Evolutionary conservation across 2,113 vertebrate species (phyloP).

Genomic region (Stigmatopora nigra): DNA sequence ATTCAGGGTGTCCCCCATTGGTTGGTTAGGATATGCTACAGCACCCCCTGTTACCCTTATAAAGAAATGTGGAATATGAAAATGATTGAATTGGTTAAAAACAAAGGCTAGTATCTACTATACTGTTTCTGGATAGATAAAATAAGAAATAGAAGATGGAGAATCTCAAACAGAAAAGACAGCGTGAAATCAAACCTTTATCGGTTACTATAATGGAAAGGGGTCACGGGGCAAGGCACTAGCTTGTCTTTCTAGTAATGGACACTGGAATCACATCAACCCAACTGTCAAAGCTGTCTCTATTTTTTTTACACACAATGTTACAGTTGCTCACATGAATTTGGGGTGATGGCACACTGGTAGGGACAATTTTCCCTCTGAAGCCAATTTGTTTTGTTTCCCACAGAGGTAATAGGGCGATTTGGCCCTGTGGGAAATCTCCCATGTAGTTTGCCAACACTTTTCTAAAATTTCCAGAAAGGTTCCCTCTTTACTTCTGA

Average conservation of each 20-base stretch:
- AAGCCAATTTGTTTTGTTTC: not conserved
- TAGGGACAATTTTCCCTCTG: not conserved
- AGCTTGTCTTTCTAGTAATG: not conserved
- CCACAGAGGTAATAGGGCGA: conserved; percentile 2
- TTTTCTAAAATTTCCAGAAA: not conserved
- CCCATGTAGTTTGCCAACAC: not conserved
- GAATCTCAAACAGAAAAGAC: not conserved
- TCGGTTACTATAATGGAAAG: not conserved
- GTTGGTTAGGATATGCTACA: too few species aligned
- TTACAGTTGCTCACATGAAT: not conserved
- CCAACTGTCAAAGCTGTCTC: not conserved
- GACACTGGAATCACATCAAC: not conserved
- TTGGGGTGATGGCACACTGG: not conserved
- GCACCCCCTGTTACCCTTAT: too few species aligned
- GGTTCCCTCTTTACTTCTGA: not conserved
- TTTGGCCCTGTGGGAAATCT: not conserved
- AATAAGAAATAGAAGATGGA: not conserved
- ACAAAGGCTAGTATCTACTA: too few species aligned
- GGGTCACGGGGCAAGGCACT: not conserved
- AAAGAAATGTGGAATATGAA: too few species aligned
- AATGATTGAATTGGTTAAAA: too few species aligned
- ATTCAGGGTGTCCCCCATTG: too few species aligned
- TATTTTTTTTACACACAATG: not conserved
- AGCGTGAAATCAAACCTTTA: not conserved
- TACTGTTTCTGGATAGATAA: too few species aligned